These are phyloP conservation scores for Anoplophora glabripennis DNA, from an alignment of 1,140 invertebrate genomes.

Conservation along the genomic window DNA sequence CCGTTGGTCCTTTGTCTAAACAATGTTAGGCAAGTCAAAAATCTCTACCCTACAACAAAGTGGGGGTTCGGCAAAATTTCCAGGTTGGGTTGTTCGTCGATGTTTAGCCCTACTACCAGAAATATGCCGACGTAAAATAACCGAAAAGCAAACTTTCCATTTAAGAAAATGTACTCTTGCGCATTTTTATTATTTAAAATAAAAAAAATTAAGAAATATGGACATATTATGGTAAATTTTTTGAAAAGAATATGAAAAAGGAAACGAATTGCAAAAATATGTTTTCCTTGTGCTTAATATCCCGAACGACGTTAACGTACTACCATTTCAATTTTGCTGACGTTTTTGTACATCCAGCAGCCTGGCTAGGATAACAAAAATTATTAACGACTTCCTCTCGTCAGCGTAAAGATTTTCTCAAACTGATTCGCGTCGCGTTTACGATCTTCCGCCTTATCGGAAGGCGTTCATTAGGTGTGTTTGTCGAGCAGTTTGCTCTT, in stretches of 20 bases:
- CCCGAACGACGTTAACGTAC: background rate
- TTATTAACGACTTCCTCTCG: background rate
- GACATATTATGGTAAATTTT: background rate
- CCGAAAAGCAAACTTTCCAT: too few relatives aligned
- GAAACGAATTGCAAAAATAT: background rate
- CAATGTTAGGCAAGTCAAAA: too few relatives aligned
- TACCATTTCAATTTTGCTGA: background rate
- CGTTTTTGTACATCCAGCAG: conserved; percentile 7
- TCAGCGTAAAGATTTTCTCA: conserved; percentile 2
- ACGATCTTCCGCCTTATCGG: background rate
- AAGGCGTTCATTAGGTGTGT: background rate
- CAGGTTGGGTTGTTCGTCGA: too few relatives aligned
- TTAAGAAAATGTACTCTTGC: too few relatives aligned
- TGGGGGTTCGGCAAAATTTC: too few relatives aligned
- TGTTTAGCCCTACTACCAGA: too few relatives aligned
- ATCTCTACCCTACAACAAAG: too few relatives aligned
- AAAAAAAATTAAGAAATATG: background rate
- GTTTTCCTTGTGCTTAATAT: background rate
- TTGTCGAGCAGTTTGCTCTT: background rate
- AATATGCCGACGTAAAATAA: too few relatives aligned
- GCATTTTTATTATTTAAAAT: too few relatives aligned
- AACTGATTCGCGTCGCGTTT: background rate
- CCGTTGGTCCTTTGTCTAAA: too few relatives aligned
- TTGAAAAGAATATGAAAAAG: background rate
- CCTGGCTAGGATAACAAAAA: background rate